A percentile compares a stretch with the other conserved stretches of the same genome.
Conservation (phyloP, 2,113 vertebrate genomes). For the Xiphophorus hellerii region DNA sequence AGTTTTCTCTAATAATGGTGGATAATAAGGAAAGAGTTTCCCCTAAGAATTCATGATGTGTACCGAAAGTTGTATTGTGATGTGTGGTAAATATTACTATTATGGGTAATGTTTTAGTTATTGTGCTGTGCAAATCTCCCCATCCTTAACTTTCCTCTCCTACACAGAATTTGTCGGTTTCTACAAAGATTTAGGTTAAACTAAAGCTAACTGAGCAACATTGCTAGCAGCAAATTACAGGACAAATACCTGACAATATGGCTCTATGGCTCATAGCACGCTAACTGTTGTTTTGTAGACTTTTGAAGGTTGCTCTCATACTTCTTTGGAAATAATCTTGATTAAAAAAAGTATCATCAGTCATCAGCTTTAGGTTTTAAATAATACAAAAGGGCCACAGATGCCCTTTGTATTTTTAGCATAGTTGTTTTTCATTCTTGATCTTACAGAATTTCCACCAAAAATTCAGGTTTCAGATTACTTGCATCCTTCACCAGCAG, state of each 20-base stretch:
- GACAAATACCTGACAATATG: not conserved
- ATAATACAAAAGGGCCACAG: not conserved
- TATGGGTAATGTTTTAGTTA: not conserved
- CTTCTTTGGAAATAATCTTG: not conserved
- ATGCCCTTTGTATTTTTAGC: not conserved
- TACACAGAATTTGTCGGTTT: no score
- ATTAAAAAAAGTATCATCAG: not conserved
- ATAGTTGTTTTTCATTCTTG: no score
- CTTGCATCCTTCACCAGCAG: no score
- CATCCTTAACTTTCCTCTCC: no score
- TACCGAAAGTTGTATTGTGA: no score
- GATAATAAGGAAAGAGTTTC: not conserved
- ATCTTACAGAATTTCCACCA: no score
- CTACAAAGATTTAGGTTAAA: no score
- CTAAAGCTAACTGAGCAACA: no score
- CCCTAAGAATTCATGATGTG: no score
- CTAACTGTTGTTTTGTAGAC: not conserved
- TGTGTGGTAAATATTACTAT: no score
- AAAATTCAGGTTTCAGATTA: no score
- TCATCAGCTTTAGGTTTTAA: not conserved
- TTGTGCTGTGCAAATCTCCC: not conserved
- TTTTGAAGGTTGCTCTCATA: not conserved
- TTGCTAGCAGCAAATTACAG: not conserved
- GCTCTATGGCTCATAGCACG: not conserved
- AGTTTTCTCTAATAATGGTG: not conserved